Evolutionary conservation across 1,140 invertebrate genomes (phyloP), one percentile per base, ranked within the genome.

Genomic region (Drosophila sulfurigaster): DNA sequence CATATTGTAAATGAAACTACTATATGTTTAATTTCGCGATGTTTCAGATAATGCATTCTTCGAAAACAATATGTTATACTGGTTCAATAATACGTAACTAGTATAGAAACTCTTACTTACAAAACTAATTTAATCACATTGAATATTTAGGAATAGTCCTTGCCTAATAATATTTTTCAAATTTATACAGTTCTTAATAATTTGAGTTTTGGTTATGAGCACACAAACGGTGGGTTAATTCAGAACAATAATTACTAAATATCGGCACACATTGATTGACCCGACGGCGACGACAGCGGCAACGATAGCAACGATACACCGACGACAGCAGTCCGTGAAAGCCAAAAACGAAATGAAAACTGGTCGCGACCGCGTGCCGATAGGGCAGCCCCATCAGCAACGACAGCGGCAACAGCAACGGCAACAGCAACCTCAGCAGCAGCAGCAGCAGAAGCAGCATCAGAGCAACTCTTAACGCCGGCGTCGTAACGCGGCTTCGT

Each of bases 341-440:
- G 77, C 72, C 83, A 81, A 83, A 79, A 76, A 75, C 77, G 85
- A 80, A 87, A 88, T 87, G 83, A 88, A 73, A 83, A 87, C 83
- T 87, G 82, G 80, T 80, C 77, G 62, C 75, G 79, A 56, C 82
- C 78, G 79, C 68, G 83, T 87, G 79, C 75, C 79, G 81, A 82
- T 68, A 80, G 78, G 83, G 83, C 80, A 54, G 58, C 81, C 77
- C 57, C 60, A 71, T 51, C 66, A 66, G 16, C 63, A 51, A 11
- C 56, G 32, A 20, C 71, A 60, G 35, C 68, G 51, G 51, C 41
- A 56, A 20, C 16, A 41, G 52, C 28, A 51, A 45, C 65, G 38
- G 49, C 49, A 57, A 25, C 56, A 65, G 46, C 41, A 32, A 11
- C 60, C 20, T 16, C 60, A 52, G 30, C 45, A 52, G 13, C 54